These are phyloP conservation scores for Daphoenositta chrysoptera DNA, from an alignment of 2,113 vertebrate genomes.

Conservation along the genomic window DNA sequence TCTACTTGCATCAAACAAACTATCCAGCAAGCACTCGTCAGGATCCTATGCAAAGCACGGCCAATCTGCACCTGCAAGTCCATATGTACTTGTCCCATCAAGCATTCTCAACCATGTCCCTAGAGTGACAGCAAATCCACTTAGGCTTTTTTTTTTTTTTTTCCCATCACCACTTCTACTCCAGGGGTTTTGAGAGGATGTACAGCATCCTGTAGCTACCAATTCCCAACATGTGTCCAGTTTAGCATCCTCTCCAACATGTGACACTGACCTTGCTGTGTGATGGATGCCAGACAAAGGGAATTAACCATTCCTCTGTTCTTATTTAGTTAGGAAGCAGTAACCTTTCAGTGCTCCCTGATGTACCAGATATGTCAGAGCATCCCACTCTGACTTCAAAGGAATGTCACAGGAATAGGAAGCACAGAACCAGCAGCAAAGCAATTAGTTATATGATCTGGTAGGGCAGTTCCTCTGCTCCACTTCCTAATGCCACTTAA, in stretches of 20 bases:
- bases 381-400: slow-evolving; percentile 50
- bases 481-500: slow-evolving; percentile 19
- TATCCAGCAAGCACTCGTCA: neutral
- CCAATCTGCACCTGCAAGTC: slow-evolving; percentile 13
- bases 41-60: neutral
- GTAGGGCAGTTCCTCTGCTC: neutral
- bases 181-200: neutral
- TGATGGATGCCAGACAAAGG: slow-evolving; percentile 30
- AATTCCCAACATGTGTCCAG: neutral
- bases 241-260: neutral
- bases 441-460: slow-evolving; percentile 22
- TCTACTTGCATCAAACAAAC: neutral
- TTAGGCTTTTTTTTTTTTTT: neutral
- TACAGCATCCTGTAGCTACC: neutral
- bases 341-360: slow-evolving; percentile 57
- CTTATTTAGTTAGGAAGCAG: slow-evolving; percentile 43
- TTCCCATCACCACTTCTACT: neutral
- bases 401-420: slow-evolving; percentile 51
- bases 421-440: slow-evolving; percentile 33
- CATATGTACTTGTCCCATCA: neutral
- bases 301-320: slow-evolving; percentile 43
- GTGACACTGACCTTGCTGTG: slow-evolving; percentile 3
- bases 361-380: slow-evolving; percentile 48
- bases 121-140: neutral
- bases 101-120: neutral